Base-by-base conservation (phyloP, 2,797 vertebrate species). In the Microctenopoma steveboyesi region DNA sequence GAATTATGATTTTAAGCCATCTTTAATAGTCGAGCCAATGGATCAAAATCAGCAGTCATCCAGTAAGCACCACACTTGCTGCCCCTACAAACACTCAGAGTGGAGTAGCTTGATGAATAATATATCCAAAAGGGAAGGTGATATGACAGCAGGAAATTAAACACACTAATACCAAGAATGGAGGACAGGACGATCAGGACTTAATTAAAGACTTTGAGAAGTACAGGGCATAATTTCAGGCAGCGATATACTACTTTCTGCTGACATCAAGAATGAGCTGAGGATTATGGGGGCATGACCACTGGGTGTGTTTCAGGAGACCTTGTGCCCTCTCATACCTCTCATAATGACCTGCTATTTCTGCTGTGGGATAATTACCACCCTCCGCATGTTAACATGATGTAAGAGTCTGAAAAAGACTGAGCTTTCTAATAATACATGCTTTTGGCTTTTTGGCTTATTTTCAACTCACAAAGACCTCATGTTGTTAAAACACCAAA, bases 121-220 rank as follows among this genome's bases (percentile, higher is more conserved):
- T 93, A 92, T 88, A 93, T 93, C 86, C 83, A 85, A 85, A 88
- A 86, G 79, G 86, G 86, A 88, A 87, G 78, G 78, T 80, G 78
- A 91, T 93, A 91, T 88, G 91, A 90, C 89, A 85, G 90, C 88
- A 93, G 93, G 93, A 94, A 94, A 94, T 94, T 91, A 93, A 94
- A 92, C 83, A 91, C 86, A 91, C 89, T 92, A 91, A 93, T 93
- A 85, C 85, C 85, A 74, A 79, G 80, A 77, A 87, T 46, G 66
- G 77, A 89, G 80, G 86, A 91, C 85, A 86, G 85, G 91, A 70
- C 72, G 70, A 93, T 89, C 88, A 90, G 87, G 78, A 88, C 89
- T 93, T 93, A 94, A 94, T 94, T 93, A 94, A 94, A 91, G 90
- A 92, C 88, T 92, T 85, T 82, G 87, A 91, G 81, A 72, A 83